These are phyloP conservation scores for Pseudonaja textilis DNA, from an alignment of 2,113 vertebrate species.

Conservation along the genomic window DNA sequence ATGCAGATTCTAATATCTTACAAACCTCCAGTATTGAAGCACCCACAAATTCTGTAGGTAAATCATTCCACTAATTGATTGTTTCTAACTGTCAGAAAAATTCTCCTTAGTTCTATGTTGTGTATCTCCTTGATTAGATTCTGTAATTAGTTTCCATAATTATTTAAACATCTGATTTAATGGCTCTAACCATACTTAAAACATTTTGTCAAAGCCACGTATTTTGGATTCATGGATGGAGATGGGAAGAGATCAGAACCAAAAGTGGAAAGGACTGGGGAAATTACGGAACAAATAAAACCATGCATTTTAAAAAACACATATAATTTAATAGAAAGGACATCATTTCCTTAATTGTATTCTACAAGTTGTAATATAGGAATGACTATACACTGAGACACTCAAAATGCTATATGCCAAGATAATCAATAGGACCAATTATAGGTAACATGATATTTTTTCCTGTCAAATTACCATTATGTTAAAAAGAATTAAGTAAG, in stretches of 20 bases:
- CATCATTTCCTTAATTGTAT: neutral
- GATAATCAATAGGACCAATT: constrained; percentile 11
- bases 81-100: too few species aligned
- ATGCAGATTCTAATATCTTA: neutral
- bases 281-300: neutral
- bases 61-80: too few species aligned
- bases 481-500: constrained; percentile 45
- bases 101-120: too few species aligned
- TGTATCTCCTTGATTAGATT: too few species aligned
- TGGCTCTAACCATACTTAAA: neutral
- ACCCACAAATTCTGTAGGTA: too few species aligned
- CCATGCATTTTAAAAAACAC: neutral
- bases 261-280: neutral
- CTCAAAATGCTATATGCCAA: neutral
- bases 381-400: neutral
- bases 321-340: neutral
- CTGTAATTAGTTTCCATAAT: neutral
- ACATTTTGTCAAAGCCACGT: neutral
- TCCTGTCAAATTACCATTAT: constrained; percentile 38
- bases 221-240: neutral
- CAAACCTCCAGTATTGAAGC: too few species aligned
- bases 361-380: neutral
- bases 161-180: neutral
- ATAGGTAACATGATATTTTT: constrained; percentile 29
- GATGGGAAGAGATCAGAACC: neutral